Evolutionary conservation across 2,888 invertebrate genomes (phyloP).

Genomic region (Notodonta dromedarius): DNA sequence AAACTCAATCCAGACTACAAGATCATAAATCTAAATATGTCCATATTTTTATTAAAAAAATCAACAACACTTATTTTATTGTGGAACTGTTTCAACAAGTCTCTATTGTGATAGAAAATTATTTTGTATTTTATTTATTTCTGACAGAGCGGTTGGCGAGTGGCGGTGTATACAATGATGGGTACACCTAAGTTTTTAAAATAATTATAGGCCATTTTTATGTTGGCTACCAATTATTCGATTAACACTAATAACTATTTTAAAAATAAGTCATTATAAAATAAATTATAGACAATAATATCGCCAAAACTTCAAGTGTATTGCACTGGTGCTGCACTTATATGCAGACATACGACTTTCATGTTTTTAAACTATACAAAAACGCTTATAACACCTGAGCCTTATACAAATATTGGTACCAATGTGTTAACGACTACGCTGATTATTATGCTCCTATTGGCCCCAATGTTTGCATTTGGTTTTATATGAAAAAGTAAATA

Average conservation of each 20-base stretch:
- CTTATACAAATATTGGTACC: constrained; percentile 28
- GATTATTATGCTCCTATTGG: background rate
- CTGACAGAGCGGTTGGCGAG: constrained; percentile 79
- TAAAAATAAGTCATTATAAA: constrained; percentile 51
- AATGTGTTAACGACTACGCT: background rate
- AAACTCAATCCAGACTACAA: constrained; percentile 84
- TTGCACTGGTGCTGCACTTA: constrained; percentile 75
- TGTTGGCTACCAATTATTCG: constrained; percentile 83
- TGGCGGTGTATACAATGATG: constrained; percentile 71
- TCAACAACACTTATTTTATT: constrained; percentile 83
- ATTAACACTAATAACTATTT: constrained; percentile 56
- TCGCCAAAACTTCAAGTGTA: constrained; percentile 68
- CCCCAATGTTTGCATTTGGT: constrained; percentile 20
- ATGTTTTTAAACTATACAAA: constrained; percentile 54
- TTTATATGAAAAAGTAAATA: constrained; percentile 21
- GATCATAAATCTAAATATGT: constrained; percentile 82
- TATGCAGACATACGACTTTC: constrained; percentile 57
- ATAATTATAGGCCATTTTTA: constrained; percentile 70
- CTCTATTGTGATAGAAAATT: constrained; percentile 77
- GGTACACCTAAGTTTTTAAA: constrained; percentile 53
- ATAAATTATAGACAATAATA: constrained; percentile 65
- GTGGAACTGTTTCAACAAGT: constrained; percentile 81
- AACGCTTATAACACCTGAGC: constrained; percentile 41
- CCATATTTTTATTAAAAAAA: constrained; percentile 75
- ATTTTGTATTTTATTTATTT: constrained; percentile 44